phyloP scores from a whole-genome alignment of 2,113 vertebrate genomes.

The Apus apus region DNA sequence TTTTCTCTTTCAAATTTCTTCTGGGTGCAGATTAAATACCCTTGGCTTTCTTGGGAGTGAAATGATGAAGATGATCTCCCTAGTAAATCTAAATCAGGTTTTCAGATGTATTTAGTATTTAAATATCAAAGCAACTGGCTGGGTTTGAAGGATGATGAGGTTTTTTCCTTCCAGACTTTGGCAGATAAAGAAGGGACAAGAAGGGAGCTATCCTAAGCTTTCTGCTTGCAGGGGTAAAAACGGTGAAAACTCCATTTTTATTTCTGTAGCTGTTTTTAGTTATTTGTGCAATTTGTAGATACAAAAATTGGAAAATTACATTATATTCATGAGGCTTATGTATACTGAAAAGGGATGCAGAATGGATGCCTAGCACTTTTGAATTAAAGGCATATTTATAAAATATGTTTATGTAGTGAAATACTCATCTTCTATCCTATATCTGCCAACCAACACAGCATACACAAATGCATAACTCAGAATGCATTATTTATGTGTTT shows the following conservation, averaged over 20 bases:
- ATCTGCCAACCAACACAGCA: background rate
- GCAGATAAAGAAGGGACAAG: background rate
- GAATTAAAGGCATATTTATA: background rate
- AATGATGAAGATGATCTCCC: slow-evolving; percentile 57
- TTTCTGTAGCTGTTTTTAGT: background rate
- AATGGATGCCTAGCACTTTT: background rate
- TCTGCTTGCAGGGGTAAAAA: background rate
- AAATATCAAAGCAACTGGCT: background rate
- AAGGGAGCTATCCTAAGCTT: background rate
- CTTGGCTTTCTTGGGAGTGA: slow-evolving; percentile 67
- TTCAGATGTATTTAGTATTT: slow-evolving; percentile 22
- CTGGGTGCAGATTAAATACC: slow-evolving; percentile 72
- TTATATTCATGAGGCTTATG: background rate
- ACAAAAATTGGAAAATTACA: background rate
- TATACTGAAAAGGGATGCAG: background rate
- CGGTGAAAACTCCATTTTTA: background rate
- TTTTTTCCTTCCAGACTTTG: background rate
- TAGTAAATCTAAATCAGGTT: slow-evolving; percentile 75
- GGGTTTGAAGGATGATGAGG: background rate
- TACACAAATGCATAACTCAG: background rate
- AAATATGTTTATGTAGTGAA: background rate
- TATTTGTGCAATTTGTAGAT: background rate
- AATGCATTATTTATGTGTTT: background rate
- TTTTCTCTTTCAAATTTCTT: slow-evolving; percentile 80
- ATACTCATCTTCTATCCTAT: background rate